phyloP scores from a whole-genome alignment of 92 coral and sea anemone species.

The Palythoa grandis region DNA sequence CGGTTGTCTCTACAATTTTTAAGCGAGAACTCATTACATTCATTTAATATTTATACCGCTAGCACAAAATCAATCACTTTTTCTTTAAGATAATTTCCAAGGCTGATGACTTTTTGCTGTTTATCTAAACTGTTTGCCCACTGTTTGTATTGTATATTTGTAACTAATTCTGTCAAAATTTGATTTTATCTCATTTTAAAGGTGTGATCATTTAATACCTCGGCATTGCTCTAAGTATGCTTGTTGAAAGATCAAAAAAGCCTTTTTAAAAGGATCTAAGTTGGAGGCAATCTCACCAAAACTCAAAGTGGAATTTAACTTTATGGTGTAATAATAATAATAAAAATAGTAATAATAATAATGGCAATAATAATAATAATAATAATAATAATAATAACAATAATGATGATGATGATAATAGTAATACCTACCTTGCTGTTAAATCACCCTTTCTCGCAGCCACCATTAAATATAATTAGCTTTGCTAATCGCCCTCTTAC shows the following conservation, averaged over 20 bases:
- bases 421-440: too few species aligned
- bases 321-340: too few species aligned
- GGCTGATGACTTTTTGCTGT: too few species aligned
- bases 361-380: too few species aligned
- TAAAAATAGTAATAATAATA: too few species aligned
- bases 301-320: neutral
- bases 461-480: too few species aligned
- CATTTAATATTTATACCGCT: neutral
- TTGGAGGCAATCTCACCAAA: neutral
- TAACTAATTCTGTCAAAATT: neutral
- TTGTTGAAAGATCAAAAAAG: slow-evolving; percentile 7
- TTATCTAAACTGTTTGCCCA: neutral
- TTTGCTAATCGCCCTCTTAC: too few species aligned
- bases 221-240: neutral
- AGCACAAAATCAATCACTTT: neutral
- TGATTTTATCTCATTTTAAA: neutral
- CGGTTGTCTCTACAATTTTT: neutral
- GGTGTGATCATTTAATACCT: neutral
- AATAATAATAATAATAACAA: too few species aligned
- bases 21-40: neutral
- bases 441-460: too few species aligned
- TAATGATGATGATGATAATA: too few species aligned
- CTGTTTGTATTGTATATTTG: neutral
- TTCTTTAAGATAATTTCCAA: neutral
- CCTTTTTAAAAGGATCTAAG: neutral